Percentiles rank a stretch among this genome's conserved stretches.
Conservation (phyloP, 2,113 vertebrate species). For the Dendrocopos noguchii region DNA sequence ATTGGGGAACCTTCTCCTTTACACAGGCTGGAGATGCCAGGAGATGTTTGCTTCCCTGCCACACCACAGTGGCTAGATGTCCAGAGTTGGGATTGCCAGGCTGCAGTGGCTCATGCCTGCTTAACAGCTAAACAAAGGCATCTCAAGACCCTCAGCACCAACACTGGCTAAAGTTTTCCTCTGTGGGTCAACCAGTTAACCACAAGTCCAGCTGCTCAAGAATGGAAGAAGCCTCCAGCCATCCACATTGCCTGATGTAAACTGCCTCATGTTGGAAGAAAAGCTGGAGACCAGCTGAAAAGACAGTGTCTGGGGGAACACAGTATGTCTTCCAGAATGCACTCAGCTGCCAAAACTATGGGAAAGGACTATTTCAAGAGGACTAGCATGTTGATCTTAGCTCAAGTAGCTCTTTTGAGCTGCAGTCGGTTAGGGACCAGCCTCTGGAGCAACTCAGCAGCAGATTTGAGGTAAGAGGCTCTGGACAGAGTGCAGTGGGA, state of each 20-base stretch:
- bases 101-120: neutral
- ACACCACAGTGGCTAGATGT: accelerated
- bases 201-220: neutral
- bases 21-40: neutral
- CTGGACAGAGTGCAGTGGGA: accelerated
- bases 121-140: neutral
- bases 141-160: neutral
- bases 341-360: neutral
- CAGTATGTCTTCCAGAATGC: accelerated
- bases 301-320: neutral
- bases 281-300: neutral
- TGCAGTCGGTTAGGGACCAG: neutral
- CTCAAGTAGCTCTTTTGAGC: neutral
- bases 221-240: neutral
- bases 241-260: neutral
- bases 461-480: neutral
- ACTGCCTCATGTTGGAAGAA: neutral
- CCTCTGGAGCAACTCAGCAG: neutral
- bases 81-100: neutral
- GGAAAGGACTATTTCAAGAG: neutral
- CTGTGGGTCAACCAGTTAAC: neutral
- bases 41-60: neutral
- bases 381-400: neutral
- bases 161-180: neutral
- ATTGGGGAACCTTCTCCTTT: neutral